Base-by-base conservation (phyloP, 1,140 invertebrate species). In the Brachionus calyciflorus region DNA sequence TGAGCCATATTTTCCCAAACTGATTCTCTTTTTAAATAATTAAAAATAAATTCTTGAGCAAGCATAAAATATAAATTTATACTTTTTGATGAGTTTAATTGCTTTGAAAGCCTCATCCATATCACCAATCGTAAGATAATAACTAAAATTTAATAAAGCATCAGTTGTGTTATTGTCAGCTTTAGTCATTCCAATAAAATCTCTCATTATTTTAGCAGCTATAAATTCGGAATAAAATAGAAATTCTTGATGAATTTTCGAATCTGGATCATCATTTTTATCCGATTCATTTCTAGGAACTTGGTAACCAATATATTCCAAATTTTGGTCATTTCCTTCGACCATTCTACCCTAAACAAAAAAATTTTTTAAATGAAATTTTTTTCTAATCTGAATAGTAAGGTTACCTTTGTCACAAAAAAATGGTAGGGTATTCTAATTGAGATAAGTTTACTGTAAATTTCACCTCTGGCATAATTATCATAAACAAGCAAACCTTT, bases 91-190 rank as follows among this genome's bases (percentile, higher is more conserved):
- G 1, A 90, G 82, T 79, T 87, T 87, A 77, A 87, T 88, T 28
- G 93, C 90, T 81, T 93, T 93, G 80, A 98, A 96, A 19, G 96
- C 96, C 82, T 96, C 91, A 82, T 98, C 96, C 89, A 98, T 93
- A 81, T 96, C 92, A 0, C 93, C 91, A 60, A 92, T 88, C 53
- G 91, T 92, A 76, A 97, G 89, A 82, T 92, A 90, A 81, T 91
- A 94, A 79, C 93, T 91, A 83, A 98, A 98, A 77, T 85, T 84
- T n/a, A 98, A 84, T 77, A 98, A 90, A 48, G 95, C 93, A 79
- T 91, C 89, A 79, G 90, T 87, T 2, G 90, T 93, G 6, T 83
- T 81, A 30, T 88, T 85, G 82, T 95, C 92, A 37, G 88, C 82
- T 10, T 83, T 87, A 81, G 91, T 91, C 1, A 94, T 84, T 17